Conservation (phyloP, 2,888 invertebrate species). For the Chirona hameri region DNA sequence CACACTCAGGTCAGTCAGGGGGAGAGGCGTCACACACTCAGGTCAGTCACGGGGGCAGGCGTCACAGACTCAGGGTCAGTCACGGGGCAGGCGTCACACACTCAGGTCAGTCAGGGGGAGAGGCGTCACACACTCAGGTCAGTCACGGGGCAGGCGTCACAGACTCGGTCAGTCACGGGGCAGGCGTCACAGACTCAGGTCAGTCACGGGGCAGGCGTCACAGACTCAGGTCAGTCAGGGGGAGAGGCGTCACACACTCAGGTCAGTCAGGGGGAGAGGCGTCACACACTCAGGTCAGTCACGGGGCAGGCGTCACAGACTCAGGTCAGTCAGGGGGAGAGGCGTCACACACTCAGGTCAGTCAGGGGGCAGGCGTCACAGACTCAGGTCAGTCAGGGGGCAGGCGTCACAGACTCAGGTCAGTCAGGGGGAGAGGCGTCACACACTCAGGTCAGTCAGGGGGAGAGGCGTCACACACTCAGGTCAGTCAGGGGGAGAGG, state of each 20-base stretch:
- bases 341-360: no score
- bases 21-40: neutral
- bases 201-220: neutral
- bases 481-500: neutral
- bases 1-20: neutral
- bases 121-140: neutral
- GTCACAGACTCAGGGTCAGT: no score
- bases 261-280: neutral
- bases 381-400: neutral
- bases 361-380: neutral
- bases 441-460: neutral
- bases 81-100: neutral
- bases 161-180: neutral
- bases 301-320: neutral
- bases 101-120: neutral
- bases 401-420: neutral
- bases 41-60: no score
- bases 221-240: neutral
- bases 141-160: no score
- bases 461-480: neutral
- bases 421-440: no score
- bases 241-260: no score
- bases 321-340: neutral
- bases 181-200: conserved; percentile 9
- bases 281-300: conserved; percentile 9